A percentile compares a stretch with the other conserved stretches of the same genome.
Conservation (phyloP, 1,140 invertebrate genomes). For the Platorchestia sp. region DNA sequence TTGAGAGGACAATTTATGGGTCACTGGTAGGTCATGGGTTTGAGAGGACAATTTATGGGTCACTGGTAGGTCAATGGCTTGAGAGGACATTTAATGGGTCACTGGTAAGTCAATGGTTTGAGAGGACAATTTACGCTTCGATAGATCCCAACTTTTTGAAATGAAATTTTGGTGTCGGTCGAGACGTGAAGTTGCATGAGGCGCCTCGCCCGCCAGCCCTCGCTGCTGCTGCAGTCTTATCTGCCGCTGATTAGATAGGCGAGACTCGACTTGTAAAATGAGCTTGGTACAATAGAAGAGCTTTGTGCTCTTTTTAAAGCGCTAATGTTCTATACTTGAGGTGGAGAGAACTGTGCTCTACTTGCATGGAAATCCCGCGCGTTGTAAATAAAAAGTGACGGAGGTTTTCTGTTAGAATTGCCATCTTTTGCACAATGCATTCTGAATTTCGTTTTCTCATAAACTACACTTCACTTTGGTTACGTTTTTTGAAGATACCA, state of each 20-base stretch:
- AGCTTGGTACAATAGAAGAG: background rate
- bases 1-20: no score
- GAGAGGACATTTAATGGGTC: no score
- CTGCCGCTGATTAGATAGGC: background rate
- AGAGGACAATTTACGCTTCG: no score
- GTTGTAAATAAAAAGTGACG: background rate
- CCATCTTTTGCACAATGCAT: background rate
- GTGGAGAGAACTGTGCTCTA: background rate
- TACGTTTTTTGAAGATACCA: no score
- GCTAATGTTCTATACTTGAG: background rate
- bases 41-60: no score
- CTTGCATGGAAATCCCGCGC: background rate
- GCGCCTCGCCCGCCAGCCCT: background rate
- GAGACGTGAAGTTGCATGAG: background rate
- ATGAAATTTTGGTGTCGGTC: background rate
- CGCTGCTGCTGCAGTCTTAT: background rate
- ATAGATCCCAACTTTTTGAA: background rate
- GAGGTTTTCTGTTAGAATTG: background rate
- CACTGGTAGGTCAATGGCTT: no score
- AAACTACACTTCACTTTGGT: no score
- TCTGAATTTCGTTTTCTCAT: background rate
- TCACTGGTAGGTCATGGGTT: no score
- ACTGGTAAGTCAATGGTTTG: no score
- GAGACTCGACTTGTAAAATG: background rate
- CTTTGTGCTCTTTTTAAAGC: background rate